Base-by-base conservation (phyloP, 2,797 vertebrate genomes). In the Hybognathus amarus region DNA sequence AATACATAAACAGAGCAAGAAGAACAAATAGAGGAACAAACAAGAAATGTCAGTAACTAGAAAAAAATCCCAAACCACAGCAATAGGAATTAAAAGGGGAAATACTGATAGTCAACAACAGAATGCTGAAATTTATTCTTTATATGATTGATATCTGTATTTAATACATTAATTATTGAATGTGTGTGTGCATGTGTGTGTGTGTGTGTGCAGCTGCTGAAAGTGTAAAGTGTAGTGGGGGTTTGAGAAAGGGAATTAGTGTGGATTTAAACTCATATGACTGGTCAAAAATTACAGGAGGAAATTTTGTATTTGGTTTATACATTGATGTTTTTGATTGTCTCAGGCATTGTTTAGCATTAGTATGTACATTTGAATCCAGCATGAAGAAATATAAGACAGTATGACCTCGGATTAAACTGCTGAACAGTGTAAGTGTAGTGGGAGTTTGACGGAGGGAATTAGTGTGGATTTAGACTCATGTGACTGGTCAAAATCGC, bases 211-310 rank as follows among this genome's bases (percentile, higher is more conserved):
- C 6, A 45, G 13, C n/a, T 56, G 13, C 30, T 42, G 36, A 56
- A 33, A 74, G 45, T 74, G 67, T 79, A 18, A 22, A 71, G 24
- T 71, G 67, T 52, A 36, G 75, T 61, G 22, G 56, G 83, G 20
- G 38, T 20, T 77, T 45, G 73, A 59, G 63, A 56, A 61, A 61
- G 67, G 42, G 79, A 74, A 94, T 95, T 92, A 94, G 87, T 87
- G 87, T 92, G 59, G 85, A 80, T 86, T 85, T 87, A 94, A 93
- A 91, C 92, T 86, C 93, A 91, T 93, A 93, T 95, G 94, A 94
- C 90, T 54, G 86, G 87, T 89, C 87, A 90, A 90, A 91, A 90
- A 93, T 92, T 89, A 91, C 82, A 85, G 76, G 81, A 33, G 33
- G 3, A 33, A 36, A 36, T 36, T 36, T 36, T 36, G 33, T 36